phyloP scores from a whole-genome alignment of 2,797 vertebrate species.

The Oryzias sinensis region DNA sequence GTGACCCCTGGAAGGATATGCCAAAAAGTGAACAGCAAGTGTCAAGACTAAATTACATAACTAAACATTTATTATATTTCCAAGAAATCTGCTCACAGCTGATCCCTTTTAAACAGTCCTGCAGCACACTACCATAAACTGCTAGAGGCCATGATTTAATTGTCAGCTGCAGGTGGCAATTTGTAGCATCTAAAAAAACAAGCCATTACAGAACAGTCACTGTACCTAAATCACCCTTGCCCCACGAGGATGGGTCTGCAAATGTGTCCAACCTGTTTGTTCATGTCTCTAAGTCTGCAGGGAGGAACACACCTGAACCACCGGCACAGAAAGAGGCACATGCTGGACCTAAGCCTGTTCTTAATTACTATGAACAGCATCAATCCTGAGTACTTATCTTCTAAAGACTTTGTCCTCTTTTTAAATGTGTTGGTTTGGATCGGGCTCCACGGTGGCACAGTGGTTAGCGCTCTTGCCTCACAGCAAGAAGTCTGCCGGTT shows the following conservation, averaged over 20 bases:
- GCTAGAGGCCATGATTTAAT: slow-evolving; percentile 66
- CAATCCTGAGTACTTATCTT: slow-evolving; percentile 1
- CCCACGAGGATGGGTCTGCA: slow-evolving; percentile 50
- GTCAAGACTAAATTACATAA: not conserved
- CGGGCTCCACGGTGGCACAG: no score
- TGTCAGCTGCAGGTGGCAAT: slow-evolving; percentile 56
- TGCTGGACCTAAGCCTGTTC: slow-evolving; percentile 1
- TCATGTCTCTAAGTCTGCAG: slow-evolving; percentile 68
- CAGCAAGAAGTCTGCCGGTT: no score
- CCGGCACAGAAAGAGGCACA: slow-evolving; percentile 13
- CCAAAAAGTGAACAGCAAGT: not conserved
- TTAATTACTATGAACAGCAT: slow-evolving; percentile 1
- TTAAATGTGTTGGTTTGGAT: no score
- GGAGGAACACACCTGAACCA: slow-evolving; percentile 66
- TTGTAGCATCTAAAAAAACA: slow-evolving; percentile 40
- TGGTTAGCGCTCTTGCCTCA: no score
- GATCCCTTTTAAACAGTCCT: not conserved
- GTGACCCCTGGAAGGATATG: no score
- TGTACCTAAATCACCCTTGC: slow-evolving; percentile 44
- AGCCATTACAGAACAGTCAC: slow-evolving; percentile 33
- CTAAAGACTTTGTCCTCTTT: no score
- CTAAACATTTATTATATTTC: not conserved
- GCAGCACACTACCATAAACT: slow-evolving; percentile 16
- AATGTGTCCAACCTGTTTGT: slow-evolving; percentile 72
- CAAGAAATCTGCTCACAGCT: not conserved